These are phyloP conservation scores for Pygocentrus nattereri DNA, from an alignment of 2,797 vertebrate genomes.

Conservation along the genomic window DNA sequence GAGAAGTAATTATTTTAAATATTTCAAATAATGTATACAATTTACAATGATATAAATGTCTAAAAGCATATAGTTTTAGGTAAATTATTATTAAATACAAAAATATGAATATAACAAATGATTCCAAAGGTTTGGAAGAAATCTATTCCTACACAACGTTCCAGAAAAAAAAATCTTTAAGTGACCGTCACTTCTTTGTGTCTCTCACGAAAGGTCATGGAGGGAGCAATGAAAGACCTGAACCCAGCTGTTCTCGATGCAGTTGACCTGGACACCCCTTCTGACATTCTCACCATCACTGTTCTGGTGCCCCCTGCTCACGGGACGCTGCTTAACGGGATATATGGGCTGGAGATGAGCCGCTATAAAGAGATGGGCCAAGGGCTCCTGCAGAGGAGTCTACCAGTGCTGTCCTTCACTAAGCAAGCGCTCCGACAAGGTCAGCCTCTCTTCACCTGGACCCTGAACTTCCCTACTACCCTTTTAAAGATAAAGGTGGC, in stretches of 20 bases:
- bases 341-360: conserved; percentile 58
- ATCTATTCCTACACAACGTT: background rate
- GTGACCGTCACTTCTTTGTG: background rate
- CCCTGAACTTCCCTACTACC: background rate
- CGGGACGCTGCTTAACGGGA: conserved; percentile 70
- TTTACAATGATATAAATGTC: no score
- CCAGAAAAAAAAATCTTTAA: background rate
- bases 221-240: conserved; percentile 69
- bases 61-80: no score
- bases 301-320: conserved; percentile 61
- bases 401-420: conserved; percentile 71
- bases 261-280: conserved; percentile 67
- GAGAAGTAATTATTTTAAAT: no score
- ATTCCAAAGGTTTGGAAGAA: background rate
- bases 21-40: no score
- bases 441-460: conserved; percentile 52
- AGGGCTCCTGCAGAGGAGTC: conserved; percentile 60
- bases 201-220: conserved; percentile 65
- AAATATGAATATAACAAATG: background rate
- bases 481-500: background rate
- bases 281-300: conserved; percentile 67
- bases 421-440: conserved; percentile 69
- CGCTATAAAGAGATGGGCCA: conserved; percentile 63
- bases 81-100: no score
- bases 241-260: conserved; percentile 65